A percentile compares a stretch with the other conserved stretches of the same genome.
Evolutionary conservation across 1,140 invertebrate species (phyloP).

Genomic region (Marisa cornuarietis): DNA sequence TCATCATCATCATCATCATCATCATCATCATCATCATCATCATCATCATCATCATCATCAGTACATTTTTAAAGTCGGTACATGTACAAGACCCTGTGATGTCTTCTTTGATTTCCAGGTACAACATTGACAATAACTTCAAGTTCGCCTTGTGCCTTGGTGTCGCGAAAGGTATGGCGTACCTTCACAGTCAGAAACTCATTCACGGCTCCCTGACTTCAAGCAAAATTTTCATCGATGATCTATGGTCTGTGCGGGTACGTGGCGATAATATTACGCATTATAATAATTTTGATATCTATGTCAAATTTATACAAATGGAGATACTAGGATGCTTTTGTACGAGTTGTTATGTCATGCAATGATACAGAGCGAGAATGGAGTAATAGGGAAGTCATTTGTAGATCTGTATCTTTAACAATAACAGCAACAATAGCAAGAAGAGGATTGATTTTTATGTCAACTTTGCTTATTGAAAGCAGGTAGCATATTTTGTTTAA

Average conservation of each 20-base stretch:
- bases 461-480: too few species aligned
- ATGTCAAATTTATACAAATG: background rate
- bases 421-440: background rate
- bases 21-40: too few species aligned
- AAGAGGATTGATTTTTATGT: too few species aligned
- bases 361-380: background rate
- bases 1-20: too few species aligned
- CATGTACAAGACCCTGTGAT: background rate
- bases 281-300: background rate
- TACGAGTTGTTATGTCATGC: background rate
- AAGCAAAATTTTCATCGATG: conserved; percentile 43
- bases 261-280: background rate
- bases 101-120: conserved; percentile 18
- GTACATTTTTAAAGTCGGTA: too few species aligned
- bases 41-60: too few species aligned
- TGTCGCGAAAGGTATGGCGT: conserved; percentile 43
- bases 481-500: too few species aligned
- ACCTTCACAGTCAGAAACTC: conserved; percentile 44
- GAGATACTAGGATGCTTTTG: background rate
- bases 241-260: conserved; percentile 41
- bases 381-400: background rate
- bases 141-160: conserved; percentile 41
- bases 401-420: too few species aligned
- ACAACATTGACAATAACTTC: conserved; percentile 37
- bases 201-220: conserved; percentile 46